phyloP scores from a whole-genome alignment of 1,140 invertebrate genomes.

The Xylocopa sonorina region DNA sequence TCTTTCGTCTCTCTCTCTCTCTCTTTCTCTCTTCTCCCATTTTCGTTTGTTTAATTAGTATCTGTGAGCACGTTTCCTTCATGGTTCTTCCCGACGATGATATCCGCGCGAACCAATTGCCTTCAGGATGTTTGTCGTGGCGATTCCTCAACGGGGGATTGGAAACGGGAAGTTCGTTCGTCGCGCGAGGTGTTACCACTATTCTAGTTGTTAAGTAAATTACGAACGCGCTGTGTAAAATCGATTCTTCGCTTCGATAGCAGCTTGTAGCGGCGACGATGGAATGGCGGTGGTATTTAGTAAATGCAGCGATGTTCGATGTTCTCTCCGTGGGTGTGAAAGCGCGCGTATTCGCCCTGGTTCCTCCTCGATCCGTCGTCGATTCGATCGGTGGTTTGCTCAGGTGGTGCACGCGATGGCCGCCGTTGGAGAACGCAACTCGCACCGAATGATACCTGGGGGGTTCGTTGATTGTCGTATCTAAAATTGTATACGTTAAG shows the following conservation, averaged over 20 bases:
- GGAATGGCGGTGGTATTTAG: slow-evolving; percentile 37
- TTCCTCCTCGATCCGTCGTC: no score
- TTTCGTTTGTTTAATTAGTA: background rate
- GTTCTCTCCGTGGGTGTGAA: slow-evolving; percentile 10
- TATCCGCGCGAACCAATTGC: background rate
- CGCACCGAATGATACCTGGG: slow-evolving; percentile 1
- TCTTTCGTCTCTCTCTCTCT: background rate
- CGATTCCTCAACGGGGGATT: no score
- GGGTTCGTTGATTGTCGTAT: slow-evolving; percentile 47
- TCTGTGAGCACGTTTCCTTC: slow-evolving; percentile 10
- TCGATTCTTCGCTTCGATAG: background rate
- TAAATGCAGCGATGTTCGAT: slow-evolving; percentile 24
- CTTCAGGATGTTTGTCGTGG: no score
- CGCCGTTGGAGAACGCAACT: no score
- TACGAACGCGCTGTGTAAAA: background rate
- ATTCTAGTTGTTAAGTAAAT: slow-evolving; percentile 19
- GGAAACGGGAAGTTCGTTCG: no score
- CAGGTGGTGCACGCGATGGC: no score
- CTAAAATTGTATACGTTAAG: slow-evolving; percentile 32
- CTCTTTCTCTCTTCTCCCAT: background rate
- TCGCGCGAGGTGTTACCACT: no score
- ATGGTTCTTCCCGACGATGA: background rate
- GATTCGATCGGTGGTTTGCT: no score
- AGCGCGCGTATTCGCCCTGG: background rate
- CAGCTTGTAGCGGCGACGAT: slow-evolving; percentile 2